A percentile compares a stretch with the other conserved stretches of the same genome.
These are phyloP conservation scores for Takifugu bimaculatus DNA, from an alignment of 2,113 vertebrate genomes.

Conservation along the genomic window DNA sequence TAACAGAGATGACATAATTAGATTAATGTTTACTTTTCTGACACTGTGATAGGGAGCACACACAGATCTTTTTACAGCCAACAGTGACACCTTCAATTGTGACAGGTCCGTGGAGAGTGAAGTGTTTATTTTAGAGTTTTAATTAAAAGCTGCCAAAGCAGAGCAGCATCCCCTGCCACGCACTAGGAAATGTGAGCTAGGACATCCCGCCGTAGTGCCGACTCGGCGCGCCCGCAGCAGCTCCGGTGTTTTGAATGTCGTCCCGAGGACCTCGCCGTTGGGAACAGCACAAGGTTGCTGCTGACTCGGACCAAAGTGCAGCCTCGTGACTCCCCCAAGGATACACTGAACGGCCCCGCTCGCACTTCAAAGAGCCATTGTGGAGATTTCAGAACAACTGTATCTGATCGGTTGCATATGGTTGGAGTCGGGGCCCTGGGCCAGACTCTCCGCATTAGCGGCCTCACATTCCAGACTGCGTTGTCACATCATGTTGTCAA, in stretches of 20 bases:
- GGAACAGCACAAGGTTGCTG: constrained; percentile 40
- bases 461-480: constrained; percentile 16
- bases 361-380: constrained; percentile 69
- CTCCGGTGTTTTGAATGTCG: constrained; percentile 2
- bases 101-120: constrained; percentile 1
- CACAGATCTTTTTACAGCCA: constrained; percentile 5
- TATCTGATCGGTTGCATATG: constrained; percentile 73
- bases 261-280: constrained; percentile 26
- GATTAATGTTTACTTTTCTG: constrained; percentile 38
- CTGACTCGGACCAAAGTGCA: constrained; percentile 58
- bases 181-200: not conserved
- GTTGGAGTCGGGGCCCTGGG: constrained; percentile 43
- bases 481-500: constrained; percentile 15
- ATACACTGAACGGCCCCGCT: constrained; percentile 62
- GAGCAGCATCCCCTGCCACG: not conserved
- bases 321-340: constrained; percentile 61
- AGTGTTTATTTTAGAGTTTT: not conserved
- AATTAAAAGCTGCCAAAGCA: constrained; percentile 1
- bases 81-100: constrained; percentile 1
- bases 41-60: constrained; percentile 30
- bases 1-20: constrained; percentile 26
- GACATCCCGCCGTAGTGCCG: not conserved
- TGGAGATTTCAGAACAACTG: constrained; percentile 58
- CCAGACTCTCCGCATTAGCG: constrained; percentile 24
- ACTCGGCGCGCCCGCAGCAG: not conserved